A percentile compares a stretch with the other conserved stretches of the same genome.
phyloP scores from a whole-genome alignment of 1,140 invertebrate species.

The Polypedilum pembai region DNA sequence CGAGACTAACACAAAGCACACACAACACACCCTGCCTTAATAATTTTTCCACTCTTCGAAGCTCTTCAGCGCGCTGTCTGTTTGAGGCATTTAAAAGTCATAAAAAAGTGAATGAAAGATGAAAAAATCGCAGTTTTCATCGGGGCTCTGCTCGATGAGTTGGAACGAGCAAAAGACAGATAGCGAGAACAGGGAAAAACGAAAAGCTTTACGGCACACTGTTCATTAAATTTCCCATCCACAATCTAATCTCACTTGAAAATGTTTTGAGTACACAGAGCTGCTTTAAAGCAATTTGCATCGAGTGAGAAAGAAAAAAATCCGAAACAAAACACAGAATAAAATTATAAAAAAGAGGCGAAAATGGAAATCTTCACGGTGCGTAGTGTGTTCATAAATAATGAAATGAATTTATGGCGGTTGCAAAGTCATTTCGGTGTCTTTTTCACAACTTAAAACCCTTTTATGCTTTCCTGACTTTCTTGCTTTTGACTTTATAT shows the following conservation, averaged over 20 bases:
- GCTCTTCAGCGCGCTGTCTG: not conserved
- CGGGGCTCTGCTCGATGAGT: not conserved
- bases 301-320: not conserved
- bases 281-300: conserved; percentile 12
- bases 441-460: conserved; percentile 10
- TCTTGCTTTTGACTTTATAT: not conserved
- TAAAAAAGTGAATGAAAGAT: not conserved
- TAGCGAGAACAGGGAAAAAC: not conserved
- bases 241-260: not conserved
- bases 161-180: not conserved
- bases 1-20: not conserved
- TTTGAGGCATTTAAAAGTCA: conserved; percentile 18
- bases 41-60: too few relatives aligned
- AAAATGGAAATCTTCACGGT: not conserved
- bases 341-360: too few relatives aligned
- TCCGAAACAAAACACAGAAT: too few relatives aligned
- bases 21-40: too few relatives aligned
- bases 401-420: conserved; percentile 17
- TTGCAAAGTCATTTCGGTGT: conserved; percentile 5
- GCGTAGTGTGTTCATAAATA: conserved; percentile 1
- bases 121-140: not conserved
- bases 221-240: conserved; percentile 4
- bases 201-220: not conserved
- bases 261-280: not conserved
- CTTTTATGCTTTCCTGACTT: conserved; percentile 13